phyloP scores from a whole-genome alignment of 2,888 invertebrate genomes.

The Ophioninae sp. region DNA sequence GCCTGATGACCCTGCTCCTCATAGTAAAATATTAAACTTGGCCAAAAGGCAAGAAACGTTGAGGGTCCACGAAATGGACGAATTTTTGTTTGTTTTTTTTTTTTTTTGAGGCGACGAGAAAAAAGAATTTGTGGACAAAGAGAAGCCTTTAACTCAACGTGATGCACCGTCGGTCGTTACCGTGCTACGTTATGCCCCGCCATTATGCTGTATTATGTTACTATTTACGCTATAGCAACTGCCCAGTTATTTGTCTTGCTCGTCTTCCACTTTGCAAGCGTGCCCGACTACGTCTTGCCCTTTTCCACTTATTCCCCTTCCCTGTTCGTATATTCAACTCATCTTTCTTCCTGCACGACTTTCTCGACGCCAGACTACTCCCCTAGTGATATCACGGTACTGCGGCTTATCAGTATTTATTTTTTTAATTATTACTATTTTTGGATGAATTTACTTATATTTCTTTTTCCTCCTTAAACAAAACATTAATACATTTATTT shows the following conservation, averaged over 20 bases:
- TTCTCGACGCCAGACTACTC: neutral
- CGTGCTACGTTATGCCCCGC: slow-evolving; percentile 73
- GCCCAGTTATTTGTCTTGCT: slow-evolving; percentile 77
- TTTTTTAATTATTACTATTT: neutral
- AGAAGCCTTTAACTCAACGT: slow-evolving; percentile 70
- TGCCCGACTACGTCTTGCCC: slow-evolving; percentile 47
- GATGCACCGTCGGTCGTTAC: slow-evolving; percentile 73
- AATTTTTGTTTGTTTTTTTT: neutral
- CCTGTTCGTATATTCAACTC: slow-evolving; percentile 14
- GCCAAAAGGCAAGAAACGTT: slow-evolving; percentile 6
- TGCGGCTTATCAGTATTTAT: neutral
- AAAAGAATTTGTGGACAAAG: slow-evolving; percentile 50
- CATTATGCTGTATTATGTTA: slow-evolving; percentile 80
- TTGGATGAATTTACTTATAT: neutral
- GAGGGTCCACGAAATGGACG: slow-evolving; percentile 41
- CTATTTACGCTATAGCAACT: slow-evolving; percentile 78
- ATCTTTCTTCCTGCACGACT: slow-evolving; percentile 18
- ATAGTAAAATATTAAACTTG: slow-evolving; percentile 69
- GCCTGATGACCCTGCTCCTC: slow-evolving; percentile 21
- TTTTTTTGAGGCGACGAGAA: slow-evolving; percentile 42
- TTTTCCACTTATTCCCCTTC: slow-evolving; percentile 35
- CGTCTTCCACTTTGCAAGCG: slow-evolving; percentile 65
- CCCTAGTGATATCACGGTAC: neutral
- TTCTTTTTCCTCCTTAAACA: too few species aligned
- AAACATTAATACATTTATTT: too few species aligned